These are phyloP conservation scores for Pampus argenteus DNA, from an alignment of 2,797 vertebrate genomes.

Conservation along the genomic window DNA sequence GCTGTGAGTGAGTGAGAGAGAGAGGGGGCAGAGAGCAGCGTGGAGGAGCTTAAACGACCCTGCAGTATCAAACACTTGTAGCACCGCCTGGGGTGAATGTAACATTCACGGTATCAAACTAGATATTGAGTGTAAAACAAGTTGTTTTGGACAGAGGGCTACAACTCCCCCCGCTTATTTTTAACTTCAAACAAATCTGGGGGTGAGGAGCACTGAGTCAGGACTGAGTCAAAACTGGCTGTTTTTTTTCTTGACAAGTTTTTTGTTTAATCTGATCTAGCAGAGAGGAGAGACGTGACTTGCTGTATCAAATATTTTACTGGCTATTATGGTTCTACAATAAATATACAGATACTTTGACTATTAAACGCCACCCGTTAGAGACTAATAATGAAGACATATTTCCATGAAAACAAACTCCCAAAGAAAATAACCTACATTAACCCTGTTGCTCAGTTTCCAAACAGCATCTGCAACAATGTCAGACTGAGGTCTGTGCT, in stretches of 20 bases:
- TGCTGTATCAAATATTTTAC: not conserved
- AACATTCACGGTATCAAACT: constrained; percentile 6
- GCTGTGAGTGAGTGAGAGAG: constrained; percentile 24
- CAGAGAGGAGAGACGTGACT: not conserved
- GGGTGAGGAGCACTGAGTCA: constrained; percentile 14
- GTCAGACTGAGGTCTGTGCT: constrained; percentile 23
- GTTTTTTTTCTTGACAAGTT: constrained; percentile 2
- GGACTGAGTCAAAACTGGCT: constrained; percentile 16
- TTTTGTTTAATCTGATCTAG: not conserved
- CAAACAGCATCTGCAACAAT: constrained; percentile 47
- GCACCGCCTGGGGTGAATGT: constrained; percentile 5
- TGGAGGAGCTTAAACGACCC: constrained; percentile 24
- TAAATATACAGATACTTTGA: not conserved
- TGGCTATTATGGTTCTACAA: not conserved
- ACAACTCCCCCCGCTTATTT: constrained; percentile 27
- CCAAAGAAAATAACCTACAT: not conserved
- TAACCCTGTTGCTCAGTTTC: constrained; percentile 21
- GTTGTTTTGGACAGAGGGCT: constrained; percentile 18
- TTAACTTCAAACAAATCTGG: constrained; percentile 25
- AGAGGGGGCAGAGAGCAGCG: constrained; percentile 10
- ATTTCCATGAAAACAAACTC: not conserved
- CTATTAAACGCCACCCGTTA: not conserved
- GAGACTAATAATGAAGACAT: constrained; percentile 5
- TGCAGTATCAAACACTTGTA: constrained; percentile 11
- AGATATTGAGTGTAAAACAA: constrained; percentile 21